Evolutionary conservation across 2,888 invertebrate species (phyloP).

Genomic region (Parnassius smintheus): DNA sequence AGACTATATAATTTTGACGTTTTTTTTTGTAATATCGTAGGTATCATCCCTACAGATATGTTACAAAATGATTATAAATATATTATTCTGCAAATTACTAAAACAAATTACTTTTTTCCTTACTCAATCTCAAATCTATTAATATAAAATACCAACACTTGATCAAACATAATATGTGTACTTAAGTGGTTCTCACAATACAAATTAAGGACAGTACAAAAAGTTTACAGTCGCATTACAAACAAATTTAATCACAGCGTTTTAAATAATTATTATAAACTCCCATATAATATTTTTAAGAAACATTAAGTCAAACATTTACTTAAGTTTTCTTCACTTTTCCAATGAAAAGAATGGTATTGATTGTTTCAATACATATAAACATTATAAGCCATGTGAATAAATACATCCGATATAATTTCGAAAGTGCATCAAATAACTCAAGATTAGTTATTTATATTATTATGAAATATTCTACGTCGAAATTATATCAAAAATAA

Average conservation of each 20-base stretch:
- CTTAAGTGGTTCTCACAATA: not conserved
- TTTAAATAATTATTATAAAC: conserved; percentile 17
- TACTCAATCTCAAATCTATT: too few species aligned
- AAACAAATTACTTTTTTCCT: too few species aligned
- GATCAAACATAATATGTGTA: too few species aligned
- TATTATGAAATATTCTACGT: conserved; percentile 10
- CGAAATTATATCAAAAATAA: conserved; percentile 5
- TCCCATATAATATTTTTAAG: not conserved
- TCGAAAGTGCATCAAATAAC: conserved; percentile 12
- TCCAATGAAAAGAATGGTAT: not conserved
- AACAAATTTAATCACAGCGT: conserved; percentile 25
- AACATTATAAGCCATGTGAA: not conserved
- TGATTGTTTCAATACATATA: not conserved
- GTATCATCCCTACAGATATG: too few species aligned
- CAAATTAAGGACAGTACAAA: conserved; percentile 1
- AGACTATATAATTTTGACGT: too few species aligned
- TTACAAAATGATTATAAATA: too few species aligned
- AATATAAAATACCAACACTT: too few species aligned
- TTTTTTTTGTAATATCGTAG: too few species aligned
- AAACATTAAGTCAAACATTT: too few species aligned
- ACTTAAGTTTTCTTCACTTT: not conserved
- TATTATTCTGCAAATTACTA: too few species aligned
- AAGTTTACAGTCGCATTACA: not conserved
- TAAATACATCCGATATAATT: conserved; percentile 6
- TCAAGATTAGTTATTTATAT: conserved; percentile 6